Percentiles rank a stretch among this genome's conserved stretches.
These are phyloP conservation scores for Cetonia aurata DNA, from an alignment of 2,888 invertebrate species.

Conservation along the genomic window DNA sequence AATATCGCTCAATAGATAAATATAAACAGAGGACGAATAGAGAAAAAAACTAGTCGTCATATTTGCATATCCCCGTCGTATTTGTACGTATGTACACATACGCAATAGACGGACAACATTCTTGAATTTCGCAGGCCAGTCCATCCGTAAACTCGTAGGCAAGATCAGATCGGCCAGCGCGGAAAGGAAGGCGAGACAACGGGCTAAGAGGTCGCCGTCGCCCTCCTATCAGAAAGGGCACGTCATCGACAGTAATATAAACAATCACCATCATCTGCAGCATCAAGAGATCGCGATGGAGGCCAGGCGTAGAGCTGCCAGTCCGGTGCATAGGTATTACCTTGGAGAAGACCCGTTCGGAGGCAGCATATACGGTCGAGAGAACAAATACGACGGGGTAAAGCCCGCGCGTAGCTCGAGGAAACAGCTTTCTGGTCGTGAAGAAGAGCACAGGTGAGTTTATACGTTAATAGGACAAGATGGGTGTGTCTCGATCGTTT, in stretches of 20 bases:
- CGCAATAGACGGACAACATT: too few relatives aligned
- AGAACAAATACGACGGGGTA: slow-evolving; percentile 84
- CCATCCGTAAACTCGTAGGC: slow-evolving; percentile 84
- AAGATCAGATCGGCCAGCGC: slow-evolving; percentile 84
- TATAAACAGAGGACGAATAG: slow-evolving; percentile 7
- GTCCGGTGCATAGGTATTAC: slow-evolving; percentile 82
- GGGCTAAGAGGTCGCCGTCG: slow-evolving; percentile 72
- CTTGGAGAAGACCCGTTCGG: slow-evolving; percentile 90
- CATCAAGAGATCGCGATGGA: slow-evolving; percentile 42
- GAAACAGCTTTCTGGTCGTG: slow-evolving; percentile 55
- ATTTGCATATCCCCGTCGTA: too few relatives aligned
- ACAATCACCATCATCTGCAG: slow-evolving; percentile 48
- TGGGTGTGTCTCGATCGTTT: background rate
- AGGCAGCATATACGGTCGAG: slow-evolving; percentile 85
- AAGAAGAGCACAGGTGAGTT: slow-evolving; percentile 68
- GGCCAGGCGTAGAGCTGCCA: slow-evolving; percentile 29
- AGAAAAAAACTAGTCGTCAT: background rate
- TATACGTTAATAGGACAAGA: too few relatives aligned
- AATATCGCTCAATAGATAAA: background rate
- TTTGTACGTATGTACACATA: too few relatives aligned
- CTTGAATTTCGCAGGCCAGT: slow-evolving; percentile 76
- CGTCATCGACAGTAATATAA: slow-evolving; percentile 69
- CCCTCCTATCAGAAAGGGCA: slow-evolving; percentile 71
- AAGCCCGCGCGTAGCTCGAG: slow-evolving; percentile 66
- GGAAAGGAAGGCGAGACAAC: slow-evolving; percentile 74